A percentile compares a stretch with the other conserved stretches of the same genome.
Evolutionary conservation across 2,113 vertebrate species (phyloP).

Genomic region (Rissa tridactyla): DNA sequence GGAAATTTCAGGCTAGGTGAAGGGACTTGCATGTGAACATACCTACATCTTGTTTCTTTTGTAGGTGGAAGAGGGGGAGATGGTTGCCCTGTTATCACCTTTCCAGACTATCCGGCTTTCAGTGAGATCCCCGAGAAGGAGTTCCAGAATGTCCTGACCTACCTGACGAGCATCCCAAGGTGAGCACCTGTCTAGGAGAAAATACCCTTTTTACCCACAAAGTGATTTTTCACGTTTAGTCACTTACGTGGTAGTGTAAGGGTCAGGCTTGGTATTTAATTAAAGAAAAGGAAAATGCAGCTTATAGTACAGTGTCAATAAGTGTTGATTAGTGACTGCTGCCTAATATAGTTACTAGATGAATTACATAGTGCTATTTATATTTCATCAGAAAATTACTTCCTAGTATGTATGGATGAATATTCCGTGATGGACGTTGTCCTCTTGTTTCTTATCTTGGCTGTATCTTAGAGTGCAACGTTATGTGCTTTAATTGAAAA

Average conservation of each 20-base stretch:
- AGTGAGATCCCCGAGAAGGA: constrained; percentile 90
- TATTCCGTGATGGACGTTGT: neutral
- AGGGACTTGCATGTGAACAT: neutral
- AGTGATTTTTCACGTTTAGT: neutral
- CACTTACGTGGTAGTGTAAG: neutral
- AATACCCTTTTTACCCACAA: neutral
- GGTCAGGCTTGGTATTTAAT: neutral
- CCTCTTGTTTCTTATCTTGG: neutral
- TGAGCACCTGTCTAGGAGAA: constrained; percentile 33
- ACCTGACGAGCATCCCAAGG: constrained; percentile 95
- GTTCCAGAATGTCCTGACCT: constrained; percentile 94
- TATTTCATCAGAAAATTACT: neutral
- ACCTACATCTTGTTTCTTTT: neutral
- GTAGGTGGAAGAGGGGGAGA: constrained; percentile 90
- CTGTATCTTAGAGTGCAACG: neutral
- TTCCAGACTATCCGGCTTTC: constrained; percentile 94
- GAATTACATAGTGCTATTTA: neutral
- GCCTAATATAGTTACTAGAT: neutral
- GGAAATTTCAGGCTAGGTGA: neutral
- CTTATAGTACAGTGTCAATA: neutral
- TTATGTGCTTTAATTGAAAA: neutral
- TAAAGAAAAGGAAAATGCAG: neutral
- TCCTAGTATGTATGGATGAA: neutral
- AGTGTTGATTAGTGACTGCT: neutral
- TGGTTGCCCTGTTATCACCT: constrained; percentile 94